A percentile compares a stretch with the other conserved stretches of the same genome.
Conservation (phyloP, 2,113 vertebrate species). For the Chunga burmeisteri region DNA sequence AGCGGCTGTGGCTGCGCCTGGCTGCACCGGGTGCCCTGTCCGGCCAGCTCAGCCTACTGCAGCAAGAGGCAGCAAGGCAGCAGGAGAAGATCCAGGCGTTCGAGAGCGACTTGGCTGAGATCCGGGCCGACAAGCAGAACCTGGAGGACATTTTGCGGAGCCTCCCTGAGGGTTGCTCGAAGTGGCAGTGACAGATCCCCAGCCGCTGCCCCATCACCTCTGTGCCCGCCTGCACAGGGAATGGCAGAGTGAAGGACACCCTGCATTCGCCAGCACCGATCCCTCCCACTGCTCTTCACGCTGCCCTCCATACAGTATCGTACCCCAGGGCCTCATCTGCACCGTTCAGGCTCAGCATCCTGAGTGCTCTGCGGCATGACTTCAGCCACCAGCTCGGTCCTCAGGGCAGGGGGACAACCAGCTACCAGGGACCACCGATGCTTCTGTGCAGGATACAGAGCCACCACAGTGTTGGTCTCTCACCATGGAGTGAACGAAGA, state of each 20-base stretch:
- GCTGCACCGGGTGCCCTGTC: constrained; percentile 63
- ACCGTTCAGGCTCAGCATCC: neutral
- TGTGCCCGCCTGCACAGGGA: neutral
- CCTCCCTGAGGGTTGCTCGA: constrained; percentile 80
- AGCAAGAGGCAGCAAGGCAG: constrained; percentile 78
- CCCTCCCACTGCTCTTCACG: neutral
- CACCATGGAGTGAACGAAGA: neutral
- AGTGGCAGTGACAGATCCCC: constrained; percentile 31
- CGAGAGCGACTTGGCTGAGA: constrained; percentile 82
- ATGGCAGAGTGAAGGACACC: neutral
- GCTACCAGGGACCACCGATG: neutral
- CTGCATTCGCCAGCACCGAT: neutral
- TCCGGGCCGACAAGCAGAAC: constrained; percentile 83
- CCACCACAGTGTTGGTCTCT: neutral
- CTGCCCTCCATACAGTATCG: neutral
- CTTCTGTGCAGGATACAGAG: neutral
- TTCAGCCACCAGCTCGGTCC: neutral
- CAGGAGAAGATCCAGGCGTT: constrained; percentile 74
- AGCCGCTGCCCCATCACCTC: neutral
- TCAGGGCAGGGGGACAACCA: neutral
- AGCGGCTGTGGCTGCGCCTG: constrained; percentile 75
- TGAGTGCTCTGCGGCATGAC: rapidly evolving
- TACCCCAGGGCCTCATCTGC: neutral
- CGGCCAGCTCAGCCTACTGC: constrained; percentile 79
- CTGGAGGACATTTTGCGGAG: constrained; percentile 85